Conservation (phyloP, 2,113 vertebrate species). For the Strix uralensis region DNA sequence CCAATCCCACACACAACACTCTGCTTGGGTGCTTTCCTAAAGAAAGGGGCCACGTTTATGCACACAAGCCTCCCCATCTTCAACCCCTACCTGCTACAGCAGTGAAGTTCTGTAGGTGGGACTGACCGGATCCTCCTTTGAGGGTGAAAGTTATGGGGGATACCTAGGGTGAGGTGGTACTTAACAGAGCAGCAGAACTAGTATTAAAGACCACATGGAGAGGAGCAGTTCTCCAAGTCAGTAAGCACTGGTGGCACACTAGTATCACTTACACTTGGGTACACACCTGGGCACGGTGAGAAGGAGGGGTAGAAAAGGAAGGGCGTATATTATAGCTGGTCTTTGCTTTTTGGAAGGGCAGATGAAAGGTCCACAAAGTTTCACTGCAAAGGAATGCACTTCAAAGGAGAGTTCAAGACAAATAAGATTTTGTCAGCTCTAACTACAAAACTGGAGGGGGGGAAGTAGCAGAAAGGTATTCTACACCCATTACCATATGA, state of each 20-base stretch:
- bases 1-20: fast-evolving
- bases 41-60: neutral
- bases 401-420: conserved; percentile 23
- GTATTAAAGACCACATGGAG: fast-evolving
- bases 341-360: neutral
- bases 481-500: neutral
- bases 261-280: neutral
- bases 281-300: neutral
- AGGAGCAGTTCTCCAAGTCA: neutral
- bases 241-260: neutral
- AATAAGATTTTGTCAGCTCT: neutral
- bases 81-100: neutral
- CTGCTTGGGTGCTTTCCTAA: neutral
- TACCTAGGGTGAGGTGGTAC: too few species aligned
- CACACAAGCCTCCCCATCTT: neutral
- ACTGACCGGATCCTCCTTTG: neutral
- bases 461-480: neutral
- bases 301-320: neutral
- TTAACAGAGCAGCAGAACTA: neutral
- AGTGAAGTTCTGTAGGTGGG: neutral
- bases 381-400: conserved; percentile 30
- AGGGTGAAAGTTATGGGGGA: neutral
- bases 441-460: neutral
- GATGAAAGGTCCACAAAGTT: neutral
- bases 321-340: neutral